Base-by-base conservation (phyloP, 2,888 invertebrate species). In the Glyphotaelius pellucidus region DNA sequence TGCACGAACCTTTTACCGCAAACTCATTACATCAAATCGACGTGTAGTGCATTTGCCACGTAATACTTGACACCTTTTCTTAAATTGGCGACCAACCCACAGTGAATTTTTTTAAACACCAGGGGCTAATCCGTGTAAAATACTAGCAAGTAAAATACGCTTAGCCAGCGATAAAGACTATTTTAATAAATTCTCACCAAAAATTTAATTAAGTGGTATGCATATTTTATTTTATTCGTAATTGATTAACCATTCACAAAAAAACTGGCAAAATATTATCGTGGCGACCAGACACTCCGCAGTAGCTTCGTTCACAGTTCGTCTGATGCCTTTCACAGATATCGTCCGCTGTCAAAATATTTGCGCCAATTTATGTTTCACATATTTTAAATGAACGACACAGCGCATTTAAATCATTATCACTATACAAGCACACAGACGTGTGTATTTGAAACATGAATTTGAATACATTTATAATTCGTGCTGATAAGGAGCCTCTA, bases 301-400 rank as follows among this genome's bases (percentile, higher is more conserved):
- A 83, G 32, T 83, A 35, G 32, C 25, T 15, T 35, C 25, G 35
- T 35, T 31, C 83, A 30, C 47, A 11, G 25, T 67, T 14, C 31
- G 87, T 87, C 30, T 52, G 87, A 87, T 87, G 52, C 31, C 30
- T 87, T 87, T 87, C 4, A 14, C 87, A 87, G 87, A 87, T 52
- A 87, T 67, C 87, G 30, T 30, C 87, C 47, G 31, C 47, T 87
- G 52, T 87, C 87, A 47, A 14, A 87, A 87, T 52, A 87, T 87
- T 47, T n/a, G 30, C 12, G 32, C 31, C 42, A 30, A 52, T 52
- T 52, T 47, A 42, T 31, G 30, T 87, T 9, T 67, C 67, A 67
- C 67, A 67, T 67, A 67, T 67, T 25, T 67, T 67, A 67, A 25
- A 67, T n/a, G 67, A 67, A 67, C 25, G 67, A n/a, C 67, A 67